Evolutionary conservation across 2,888 invertebrate species (phyloP), one percentile per base, ranked within the genome.

Genomic region (Beris morrisii): DNA sequence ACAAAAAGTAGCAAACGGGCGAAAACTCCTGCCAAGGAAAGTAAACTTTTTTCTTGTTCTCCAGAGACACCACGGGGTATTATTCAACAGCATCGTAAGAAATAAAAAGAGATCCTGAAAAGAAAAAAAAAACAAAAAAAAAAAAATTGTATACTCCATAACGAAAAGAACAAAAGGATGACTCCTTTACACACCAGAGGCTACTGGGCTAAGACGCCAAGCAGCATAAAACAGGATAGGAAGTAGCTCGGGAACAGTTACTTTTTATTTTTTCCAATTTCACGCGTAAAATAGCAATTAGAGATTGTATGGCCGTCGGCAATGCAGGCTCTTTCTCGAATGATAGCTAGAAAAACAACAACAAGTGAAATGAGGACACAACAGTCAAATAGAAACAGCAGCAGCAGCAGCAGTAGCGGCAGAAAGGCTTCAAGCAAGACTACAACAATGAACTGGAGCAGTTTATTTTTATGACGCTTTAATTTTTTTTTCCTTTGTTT

Each of bases 261-360:
- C 65, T 68, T 68, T 68, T 66, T 63, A 63, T 66, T 65, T 67
- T 68, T 68, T 68, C 64, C 68, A 68, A 68, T 68, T 68, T 68
- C 64, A 68, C 68, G 68, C 68, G 68, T 68, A 66, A 68, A 68
- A 68, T 68, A 68, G 68, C 68, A 68, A 68, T 68, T 68, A 68
- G 66, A 66, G 68, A 66, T 66, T 57, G 64, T 66, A 64, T 64
- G 56, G 64, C 68, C 64, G 46, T 13, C 46, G 66, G 68, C 66
- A 64, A 68, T 68, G 59, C 66, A 55, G 66, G 57, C 61, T 54
- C 64, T 64, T 45, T 54, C 38, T 44, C 28, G 30, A 54, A 64
- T 61, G 50, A 52, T 46, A 52, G 43, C 61, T 30, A 53, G 30
- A 22, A 30, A 50, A 61, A 43, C 38, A 61, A 50, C 61, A 61